Evolutionary conservation across 2,797 vertebrate genomes (phyloP).

Genomic region (Propithecus perrieri): DNA sequence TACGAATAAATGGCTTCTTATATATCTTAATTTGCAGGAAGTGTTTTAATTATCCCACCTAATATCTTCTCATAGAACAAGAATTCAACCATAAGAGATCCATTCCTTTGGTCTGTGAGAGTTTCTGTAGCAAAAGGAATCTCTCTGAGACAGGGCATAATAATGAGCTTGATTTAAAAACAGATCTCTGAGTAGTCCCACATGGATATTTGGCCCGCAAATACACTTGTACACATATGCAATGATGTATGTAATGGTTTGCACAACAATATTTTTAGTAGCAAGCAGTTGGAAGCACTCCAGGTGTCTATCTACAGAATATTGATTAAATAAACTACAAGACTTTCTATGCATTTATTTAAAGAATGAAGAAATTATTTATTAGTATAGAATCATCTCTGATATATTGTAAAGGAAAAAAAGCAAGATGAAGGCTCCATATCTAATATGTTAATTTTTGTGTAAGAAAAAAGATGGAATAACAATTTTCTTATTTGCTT

Average conservation of each 20-base stretch:
- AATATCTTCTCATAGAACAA: neutral
- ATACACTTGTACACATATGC: neutral
- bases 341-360: neutral
- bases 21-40: neutral
- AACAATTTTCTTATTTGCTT: neutral
- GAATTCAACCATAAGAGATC: neutral
- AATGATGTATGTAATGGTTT: neutral
- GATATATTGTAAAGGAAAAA: neutral
- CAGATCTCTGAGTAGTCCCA: neutral
- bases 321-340: neutral
- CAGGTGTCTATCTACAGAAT: neutral
- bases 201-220: neutral
- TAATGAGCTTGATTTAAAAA: neutral
- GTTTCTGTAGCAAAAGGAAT: neutral
- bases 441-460: neutral
- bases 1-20: neutral
- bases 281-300: neutral
- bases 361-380: slow-evolving; percentile 12
- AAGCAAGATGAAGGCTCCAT: neutral
- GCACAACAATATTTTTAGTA: neutral
- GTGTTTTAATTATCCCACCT: neutral
- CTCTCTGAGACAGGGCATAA: neutral
- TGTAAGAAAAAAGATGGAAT: neutral
- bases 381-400: neutral
- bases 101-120: neutral